A percentile compares a stretch with the other conserved stretches of the same genome.
These are phyloP conservation scores for Cyaniris semiargus DNA, from an alignment of 2,888 invertebrate species.

Conservation along the genomic window DNA sequence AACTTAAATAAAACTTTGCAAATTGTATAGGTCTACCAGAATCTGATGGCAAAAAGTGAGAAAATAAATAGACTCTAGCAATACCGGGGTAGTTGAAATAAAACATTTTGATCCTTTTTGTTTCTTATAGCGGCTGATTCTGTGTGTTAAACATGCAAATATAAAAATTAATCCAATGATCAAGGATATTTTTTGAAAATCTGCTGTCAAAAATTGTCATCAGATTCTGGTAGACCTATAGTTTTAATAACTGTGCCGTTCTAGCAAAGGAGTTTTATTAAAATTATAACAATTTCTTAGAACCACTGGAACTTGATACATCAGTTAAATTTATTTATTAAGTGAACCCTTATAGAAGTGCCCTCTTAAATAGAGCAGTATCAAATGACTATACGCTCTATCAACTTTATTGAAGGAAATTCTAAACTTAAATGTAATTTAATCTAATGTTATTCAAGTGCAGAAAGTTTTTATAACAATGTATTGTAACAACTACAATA, in stretches of 20 bases:
- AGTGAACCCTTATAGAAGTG: neutral
- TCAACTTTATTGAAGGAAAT: slow-evolving; percentile 8
- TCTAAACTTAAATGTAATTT: slow-evolving; percentile 8
- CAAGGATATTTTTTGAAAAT: too few relatives aligned
- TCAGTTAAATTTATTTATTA: neutral
- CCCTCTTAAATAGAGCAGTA: slow-evolving; percentile 3
- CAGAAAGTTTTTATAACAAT: neutral
- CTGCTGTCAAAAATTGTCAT: too few relatives aligned
- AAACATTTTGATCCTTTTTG: too few relatives aligned
- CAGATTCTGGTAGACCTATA: too few relatives aligned
- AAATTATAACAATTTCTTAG: neutral
- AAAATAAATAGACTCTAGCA: too few relatives aligned
- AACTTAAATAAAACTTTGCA: neutral
- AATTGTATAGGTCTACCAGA: too few relatives aligned
- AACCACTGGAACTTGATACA: neutral
- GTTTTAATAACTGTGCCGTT: neutral
- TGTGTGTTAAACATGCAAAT: too few relatives aligned
- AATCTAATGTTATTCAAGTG: neutral
- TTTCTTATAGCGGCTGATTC: too few relatives aligned
- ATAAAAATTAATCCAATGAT: too few relatives aligned
- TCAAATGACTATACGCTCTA: neutral
- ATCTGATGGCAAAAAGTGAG: too few relatives aligned
- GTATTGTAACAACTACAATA: neutral
- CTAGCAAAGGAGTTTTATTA: neutral
- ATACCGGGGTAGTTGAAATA: too few relatives aligned